Conservation (phyloP, 2,888 invertebrate genomes). For the Morpho helenor region DNA sequence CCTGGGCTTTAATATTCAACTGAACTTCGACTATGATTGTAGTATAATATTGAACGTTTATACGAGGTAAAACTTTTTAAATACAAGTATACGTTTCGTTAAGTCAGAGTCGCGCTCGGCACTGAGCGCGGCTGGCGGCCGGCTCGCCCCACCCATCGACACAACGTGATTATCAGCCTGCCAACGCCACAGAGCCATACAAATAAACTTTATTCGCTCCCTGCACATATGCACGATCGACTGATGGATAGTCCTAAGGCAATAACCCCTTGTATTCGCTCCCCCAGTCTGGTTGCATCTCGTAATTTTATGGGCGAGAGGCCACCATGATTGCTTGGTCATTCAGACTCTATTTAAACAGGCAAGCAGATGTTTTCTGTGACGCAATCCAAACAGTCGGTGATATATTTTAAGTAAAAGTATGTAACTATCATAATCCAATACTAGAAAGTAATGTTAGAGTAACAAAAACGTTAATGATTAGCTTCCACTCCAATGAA, state of each 20-base stretch:
- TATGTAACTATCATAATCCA: not conserved
- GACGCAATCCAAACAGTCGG: not conserved
- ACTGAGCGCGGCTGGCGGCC: conserved; percentile 53
- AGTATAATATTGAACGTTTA: conserved; percentile 18
- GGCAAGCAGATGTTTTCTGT: not conserved
- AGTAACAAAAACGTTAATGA: not conserved
- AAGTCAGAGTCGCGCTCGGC: conserved; percentile 49
- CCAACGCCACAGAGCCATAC: conserved; percentile 56
- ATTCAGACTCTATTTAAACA: conserved; percentile 25
- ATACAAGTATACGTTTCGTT: conserved; percentile 34
- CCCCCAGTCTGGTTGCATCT: conserved; percentile 65
- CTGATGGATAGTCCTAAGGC: conserved; percentile 66
- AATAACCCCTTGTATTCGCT: conserved; percentile 73
- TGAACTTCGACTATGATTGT: conserved; percentile 15
- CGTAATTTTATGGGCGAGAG: conserved; percentile 72
- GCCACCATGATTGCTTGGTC: conserved; percentile 55
- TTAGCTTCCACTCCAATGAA: not conserved
- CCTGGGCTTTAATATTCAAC: conserved; percentile 16
- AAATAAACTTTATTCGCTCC: conserved; percentile 77
- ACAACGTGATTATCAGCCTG: conserved; percentile 67
- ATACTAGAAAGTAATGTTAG: not conserved
- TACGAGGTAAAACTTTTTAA: conserved; percentile 14
- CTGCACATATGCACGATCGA: conserved; percentile 60
- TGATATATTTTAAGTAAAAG: not conserved
- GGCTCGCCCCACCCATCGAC: conserved; percentile 67